phyloP scores from a whole-genome alignment of 2,113 vertebrate genomes.

The Choloepus hoffmanni region DNA sequence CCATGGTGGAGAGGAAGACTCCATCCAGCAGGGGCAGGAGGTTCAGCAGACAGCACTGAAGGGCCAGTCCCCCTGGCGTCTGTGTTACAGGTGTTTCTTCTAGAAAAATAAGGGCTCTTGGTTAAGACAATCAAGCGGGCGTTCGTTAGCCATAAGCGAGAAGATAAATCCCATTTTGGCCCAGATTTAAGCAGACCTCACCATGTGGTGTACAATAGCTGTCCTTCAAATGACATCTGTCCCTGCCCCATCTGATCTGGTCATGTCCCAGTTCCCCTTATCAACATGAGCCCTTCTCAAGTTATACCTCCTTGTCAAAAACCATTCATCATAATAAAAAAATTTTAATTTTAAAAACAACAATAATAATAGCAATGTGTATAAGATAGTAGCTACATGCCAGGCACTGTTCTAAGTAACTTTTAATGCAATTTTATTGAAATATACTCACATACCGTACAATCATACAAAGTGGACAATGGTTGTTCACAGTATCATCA shows the following conservation, averaged over 20 bases:
- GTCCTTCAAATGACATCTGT: background rate
- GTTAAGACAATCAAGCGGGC: background rate
- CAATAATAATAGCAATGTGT: fast-evolving
- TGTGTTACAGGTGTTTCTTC: background rate
- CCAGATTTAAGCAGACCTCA: background rate
- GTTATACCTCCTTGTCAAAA: background rate
- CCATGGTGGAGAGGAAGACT: background rate
- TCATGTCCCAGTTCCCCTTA: too few relatives aligned
- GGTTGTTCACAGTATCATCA: too few relatives aligned
- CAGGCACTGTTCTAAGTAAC: background rate
- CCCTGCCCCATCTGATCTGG: background rate
- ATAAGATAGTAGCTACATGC: fast-evolving
- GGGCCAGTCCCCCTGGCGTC: background rate
- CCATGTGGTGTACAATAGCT: fast-evolving
- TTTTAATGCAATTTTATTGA: too few relatives aligned
- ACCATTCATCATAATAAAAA: background rate
- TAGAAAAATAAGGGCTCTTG: background rate
- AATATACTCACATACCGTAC: too few relatives aligned
- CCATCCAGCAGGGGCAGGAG: background rate
- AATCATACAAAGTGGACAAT: too few relatives aligned
- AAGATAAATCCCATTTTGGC: background rate
- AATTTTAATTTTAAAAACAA: background rate
- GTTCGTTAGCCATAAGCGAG: background rate
- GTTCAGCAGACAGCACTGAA: fast-evolving
- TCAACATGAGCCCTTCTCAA: background rate